These are phyloP conservation scores for Hydrozoanthus gracilis DNA, from an alignment of 92 coral and sea anemone genomes.

Conservation along the genomic window DNA sequence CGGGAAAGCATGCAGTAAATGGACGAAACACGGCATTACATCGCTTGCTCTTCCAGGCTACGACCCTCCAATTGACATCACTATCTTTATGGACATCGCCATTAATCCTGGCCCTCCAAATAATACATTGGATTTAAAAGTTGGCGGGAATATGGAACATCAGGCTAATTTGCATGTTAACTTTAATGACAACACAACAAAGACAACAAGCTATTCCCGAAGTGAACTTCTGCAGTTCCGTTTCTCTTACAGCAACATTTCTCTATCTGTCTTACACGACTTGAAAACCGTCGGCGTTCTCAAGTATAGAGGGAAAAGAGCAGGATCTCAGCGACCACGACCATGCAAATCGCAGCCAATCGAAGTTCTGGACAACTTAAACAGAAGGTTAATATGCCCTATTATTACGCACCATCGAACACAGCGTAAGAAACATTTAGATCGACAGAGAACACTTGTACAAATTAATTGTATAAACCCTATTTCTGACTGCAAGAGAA, in stretches of 20 bases:
- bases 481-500: slow-evolving; percentile 9
- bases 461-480: slow-evolving; percentile 11
- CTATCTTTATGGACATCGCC: slow-evolving; percentile 28
- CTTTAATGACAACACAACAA: slow-evolving; percentile 28
- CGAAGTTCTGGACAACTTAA: slow-evolving; percentile 29
- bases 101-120: slow-evolving; percentile 21
- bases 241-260: slow-evolving; percentile 26
- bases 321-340: slow-evolving; percentile 31
- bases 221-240: slow-evolving; percentile 33
- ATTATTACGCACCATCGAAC: slow-evolving; percentile 26
- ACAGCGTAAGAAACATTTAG: slow-evolving; percentile 27
- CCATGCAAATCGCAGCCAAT: slow-evolving; percentile 17
- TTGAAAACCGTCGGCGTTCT: slow-evolving; percentile 24
- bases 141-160: slow-evolving; percentile 29
- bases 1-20: slow-evolving; percentile 24
- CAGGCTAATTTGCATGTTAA: slow-evolving; percentile 32
- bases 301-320: slow-evolving; percentile 31
- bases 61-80: slow-evolving; percentile 26
- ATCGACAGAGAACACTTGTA: slow-evolving; percentile 27
- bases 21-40: slow-evolving; percentile 28
- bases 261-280: slow-evolving; percentile 20
- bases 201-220: slow-evolving; percentile 20
- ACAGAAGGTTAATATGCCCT: slow-evolving; percentile 14
- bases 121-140: slow-evolving; percentile 23
- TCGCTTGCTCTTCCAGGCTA: slow-evolving; percentile 25